Base-by-base conservation (phyloP, 2,797 vertebrate genomes). In the Hippoglossus hippoglossus region DNA sequence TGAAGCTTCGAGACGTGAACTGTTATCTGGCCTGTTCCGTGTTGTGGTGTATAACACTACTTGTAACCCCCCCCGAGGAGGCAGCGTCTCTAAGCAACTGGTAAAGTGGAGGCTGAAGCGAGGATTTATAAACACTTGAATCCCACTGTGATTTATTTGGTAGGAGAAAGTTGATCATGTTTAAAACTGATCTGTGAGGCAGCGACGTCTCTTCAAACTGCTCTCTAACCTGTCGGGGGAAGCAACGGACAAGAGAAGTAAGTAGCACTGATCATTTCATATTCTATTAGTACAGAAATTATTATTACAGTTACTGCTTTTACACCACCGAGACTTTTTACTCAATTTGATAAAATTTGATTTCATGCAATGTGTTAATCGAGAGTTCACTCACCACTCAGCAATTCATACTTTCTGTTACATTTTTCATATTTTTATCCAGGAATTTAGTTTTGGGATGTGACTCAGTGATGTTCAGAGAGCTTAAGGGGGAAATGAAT, bases 71-170 rank as follows among this genome's bases (percentile, higher is more conserved):
- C 90, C 81, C 89, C 15, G 93, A 94, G 94, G 89, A 92, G 76
- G 91, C 82, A 52, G 79, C 62, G 96, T 98, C 93, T 94, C 97
- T 79, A 95, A 95, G 98, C 96, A 98, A 98, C 98, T 87, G 70
- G 92, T 88, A 91, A 94, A 94, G 94, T 95, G 94, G 96, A 93
- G 95, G 94, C 94, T 83, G 89, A 91, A 93, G 93, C 92, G 84
- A 92, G 95, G 94, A 94, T 95, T 96, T 94, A 95, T 94, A 95
- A 96, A 93, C 94, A 91, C 94, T 93, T 87, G 88, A 92, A 93
- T 81, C 87, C 82, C 82, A 82, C 82, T 80, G 90, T 75, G 89
- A 92, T 91, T 94, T 91, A 93, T 93, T 93, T 87, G 85, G 90
- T 84, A 86, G 93, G 89, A 63, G 79, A 65, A 81, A 54, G 61